Evolutionary conservation across 2,888 invertebrate species (phyloP).

Genomic region (Nymphalis polychloros): DNA sequence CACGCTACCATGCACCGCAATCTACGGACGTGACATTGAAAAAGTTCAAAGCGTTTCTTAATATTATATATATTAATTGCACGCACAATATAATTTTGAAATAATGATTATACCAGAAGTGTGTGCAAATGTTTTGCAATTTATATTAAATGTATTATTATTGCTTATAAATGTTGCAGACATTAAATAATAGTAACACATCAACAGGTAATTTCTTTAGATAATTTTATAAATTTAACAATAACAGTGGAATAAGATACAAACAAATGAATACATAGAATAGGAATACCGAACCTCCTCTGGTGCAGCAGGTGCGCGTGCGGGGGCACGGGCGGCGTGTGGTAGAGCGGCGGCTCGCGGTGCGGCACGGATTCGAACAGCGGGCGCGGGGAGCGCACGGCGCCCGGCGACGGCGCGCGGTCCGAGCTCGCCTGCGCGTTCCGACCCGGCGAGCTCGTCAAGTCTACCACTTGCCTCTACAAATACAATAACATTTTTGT

Average conservation of each 20-base stretch:
- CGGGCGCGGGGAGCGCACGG: slow-evolving; percentile 42
- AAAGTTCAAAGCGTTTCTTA: no score
- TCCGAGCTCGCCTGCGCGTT: slow-evolving; percentile 27
- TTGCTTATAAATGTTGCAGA: no score
- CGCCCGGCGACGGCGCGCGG: slow-evolving; percentile 31
- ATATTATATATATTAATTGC: no score
- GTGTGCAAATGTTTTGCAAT: no score
- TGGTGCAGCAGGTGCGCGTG: slow-evolving; percentile 51
- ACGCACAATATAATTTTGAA: no score
- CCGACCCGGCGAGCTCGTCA: slow-evolving; percentile 59
- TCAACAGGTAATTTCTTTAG: no score
- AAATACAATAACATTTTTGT: slow-evolving; percentile 2
- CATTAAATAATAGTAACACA: no score
- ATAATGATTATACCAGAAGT: no score
- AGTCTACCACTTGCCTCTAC: slow-evolving; percentile 68
- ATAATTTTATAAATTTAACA: no score
- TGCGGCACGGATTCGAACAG: slow-evolving; percentile 40
- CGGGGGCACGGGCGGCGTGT: slow-evolving; percentile 34
- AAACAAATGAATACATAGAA: no score
- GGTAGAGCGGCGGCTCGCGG: slow-evolving; percentile 41
- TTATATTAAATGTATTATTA: no score
- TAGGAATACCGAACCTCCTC: slow-evolving; percentile 47
- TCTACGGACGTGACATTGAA: slow-evolving; percentile 38
- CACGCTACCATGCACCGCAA: slow-evolving; percentile 58
- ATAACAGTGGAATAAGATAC: no score